phyloP scores from a whole-genome alignment of 2,113 vertebrate species.

The Thermophis baileyi region DNA sequence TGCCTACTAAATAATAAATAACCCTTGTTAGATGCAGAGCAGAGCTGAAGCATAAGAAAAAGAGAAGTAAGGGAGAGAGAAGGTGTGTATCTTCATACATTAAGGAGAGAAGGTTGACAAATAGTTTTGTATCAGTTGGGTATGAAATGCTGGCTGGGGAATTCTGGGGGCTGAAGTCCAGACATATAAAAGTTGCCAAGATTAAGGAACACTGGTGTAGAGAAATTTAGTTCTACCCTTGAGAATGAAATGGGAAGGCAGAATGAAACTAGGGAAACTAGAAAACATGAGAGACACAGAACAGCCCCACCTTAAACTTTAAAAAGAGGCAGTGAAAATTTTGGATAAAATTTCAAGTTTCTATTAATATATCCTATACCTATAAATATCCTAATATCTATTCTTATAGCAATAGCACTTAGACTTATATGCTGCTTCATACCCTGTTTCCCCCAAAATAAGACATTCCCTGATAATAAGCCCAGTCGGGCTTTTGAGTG shows the following conservation, averaged over 20 bases:
- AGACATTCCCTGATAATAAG: no score
- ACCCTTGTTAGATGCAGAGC: background rate
- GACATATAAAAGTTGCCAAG: background rate
- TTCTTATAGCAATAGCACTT: background rate
- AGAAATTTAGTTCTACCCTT: background rate
- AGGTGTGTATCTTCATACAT: background rate
- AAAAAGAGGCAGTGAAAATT: background rate
- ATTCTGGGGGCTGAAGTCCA: background rate
- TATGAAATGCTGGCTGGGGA: background rate
- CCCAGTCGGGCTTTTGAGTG: no score
- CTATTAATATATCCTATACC: background rate
- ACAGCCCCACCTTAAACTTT: background rate
- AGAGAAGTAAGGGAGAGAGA: background rate
- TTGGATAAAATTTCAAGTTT: background rate
- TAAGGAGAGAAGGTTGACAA: background rate
- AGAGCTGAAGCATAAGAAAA: background rate
- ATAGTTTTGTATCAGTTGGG: background rate
- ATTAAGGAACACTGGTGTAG: background rate
- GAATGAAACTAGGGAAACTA: background rate
- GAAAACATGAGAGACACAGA: background rate
- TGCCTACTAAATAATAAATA: background rate
- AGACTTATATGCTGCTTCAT: no score
- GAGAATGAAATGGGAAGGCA: background rate
- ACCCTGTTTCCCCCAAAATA: no score
- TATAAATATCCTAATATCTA: background rate